phyloP scores from a whole-genome alignment of 2,888 invertebrate genomes.

The Cephus nigrinus region DNA sequence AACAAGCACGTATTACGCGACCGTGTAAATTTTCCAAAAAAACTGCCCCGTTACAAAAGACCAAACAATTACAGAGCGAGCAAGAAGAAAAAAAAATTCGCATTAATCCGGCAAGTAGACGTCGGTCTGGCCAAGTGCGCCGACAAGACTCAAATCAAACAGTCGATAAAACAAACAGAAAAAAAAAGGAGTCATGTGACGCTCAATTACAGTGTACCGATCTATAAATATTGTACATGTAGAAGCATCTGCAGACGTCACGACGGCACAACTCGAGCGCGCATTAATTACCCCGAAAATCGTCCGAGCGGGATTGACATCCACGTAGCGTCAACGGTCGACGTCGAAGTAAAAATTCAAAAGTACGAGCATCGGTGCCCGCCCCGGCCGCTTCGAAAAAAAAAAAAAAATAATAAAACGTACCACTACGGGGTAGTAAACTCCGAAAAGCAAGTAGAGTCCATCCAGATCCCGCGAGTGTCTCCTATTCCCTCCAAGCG shows the following conservation, averaged over 20 bases:
- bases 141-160: not conserved
- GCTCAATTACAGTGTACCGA: not conserved
- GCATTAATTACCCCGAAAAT: not conserved
- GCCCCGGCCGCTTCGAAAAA: not conserved
- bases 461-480: not conserved
- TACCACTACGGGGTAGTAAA: not conserved
- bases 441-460: not conserved
- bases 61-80: not conserved
- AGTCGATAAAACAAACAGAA: not conserved
- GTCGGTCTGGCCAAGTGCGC: not conserved
- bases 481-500: slow-evolving; percentile 1
- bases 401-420: not conserved
- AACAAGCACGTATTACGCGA: not conserved
- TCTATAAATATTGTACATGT: not conserved
- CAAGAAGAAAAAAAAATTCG: not conserved
- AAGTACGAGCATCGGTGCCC: not conserved
- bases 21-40: not conserved
- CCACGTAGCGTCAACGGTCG: not conserved
- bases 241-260: not conserved
- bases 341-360: not conserved
- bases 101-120: not conserved
- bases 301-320: not conserved
- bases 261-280: not conserved
- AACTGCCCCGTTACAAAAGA: not conserved
- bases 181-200: not conserved